Base-by-base conservation (phyloP, 2,797 vertebrate genomes). In the Pachyuromys duprasi region DNA sequence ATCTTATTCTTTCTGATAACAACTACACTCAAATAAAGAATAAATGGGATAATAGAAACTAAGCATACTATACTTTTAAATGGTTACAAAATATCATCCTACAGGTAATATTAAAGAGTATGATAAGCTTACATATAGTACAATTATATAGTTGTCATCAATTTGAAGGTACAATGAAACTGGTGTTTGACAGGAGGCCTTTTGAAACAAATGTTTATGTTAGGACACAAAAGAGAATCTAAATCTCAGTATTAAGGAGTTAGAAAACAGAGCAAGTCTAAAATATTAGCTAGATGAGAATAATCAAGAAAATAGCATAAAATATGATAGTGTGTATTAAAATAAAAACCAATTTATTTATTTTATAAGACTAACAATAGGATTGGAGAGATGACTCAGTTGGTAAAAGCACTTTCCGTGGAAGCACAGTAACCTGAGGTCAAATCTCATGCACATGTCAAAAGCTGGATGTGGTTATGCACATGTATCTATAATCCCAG, bases 171-270 rank as follows among this genome's bases (percentile, higher is more conserved):
- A 69, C 3, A 69, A 4, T 26, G 39, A 42, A 89, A 70, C 36
- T 91, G 15, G 9, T 80, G 69, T 70, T 93, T 92, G 65, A 80
- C 3, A 31, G 33, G 15, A 90, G 80, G 39, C 67, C 62, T 95
- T 60, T 81, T 76, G 57, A 94, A 60, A 31, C 42, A 88, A 88
- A 84, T 84, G 22, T 9, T 89, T 92, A 63, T 26, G 78, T 67
- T 90, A 90, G 45, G 63, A 93, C 22, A 9, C 49, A 94, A 62
- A 95, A 90, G 74, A n/a, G 82, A 92, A 94, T 53, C 82, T 90
- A 67, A 83, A 72, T 26, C 49, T 83, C 45, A 31, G 86, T 76
- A 62, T 39, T 89, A 87, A 80, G 81, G 81, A 53, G 26, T 90
- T 70, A 93, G 60, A 90, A 96, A 93, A 55, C 65, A 92, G 74